Evolutionary conservation across 2,888 invertebrate species (phyloP), one percentile per base, ranked within the genome.

Genomic region (Eupsilia transversa): DNA sequence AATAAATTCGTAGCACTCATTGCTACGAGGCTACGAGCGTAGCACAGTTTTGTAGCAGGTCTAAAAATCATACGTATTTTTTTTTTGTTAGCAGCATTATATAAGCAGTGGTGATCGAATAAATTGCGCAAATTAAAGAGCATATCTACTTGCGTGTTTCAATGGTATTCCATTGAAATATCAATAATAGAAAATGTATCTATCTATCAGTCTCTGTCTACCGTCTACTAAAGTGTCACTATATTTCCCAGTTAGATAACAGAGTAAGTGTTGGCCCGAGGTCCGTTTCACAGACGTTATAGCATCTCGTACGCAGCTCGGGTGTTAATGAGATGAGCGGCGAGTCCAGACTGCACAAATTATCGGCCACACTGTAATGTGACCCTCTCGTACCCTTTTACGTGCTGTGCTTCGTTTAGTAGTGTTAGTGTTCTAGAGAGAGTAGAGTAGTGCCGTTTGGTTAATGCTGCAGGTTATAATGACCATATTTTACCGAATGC

Each of bases 321-420:
- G 72, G 91, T 91, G 92, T 87, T 94, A 94, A 94, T 91, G 86
- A 92, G 90, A 90, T 89, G 89, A 92, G 88, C 88, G 91, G 88
- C 87, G 84, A 82, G 85, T 81, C 87, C 83, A 78, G 90, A 89
- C 92, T 90, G 92, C 92, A 92, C 92, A 92, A 94, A 94, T 94
- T 94, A 94, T 93, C 94, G 87, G 90, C 87, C 91, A 78, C 85
- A 80, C 86, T 89, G 91, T 93, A 93, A 93, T 91, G 89, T 93
- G 93, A 93, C 94, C 93, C 93, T 92, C 91, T 88, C 72, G 85
- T 92, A 91, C 91, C 92, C 92, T 93, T 93, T 92, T 91, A 90
- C 79, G 89, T 85, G 82, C 74, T 81, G 72, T 90, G 94, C 91
- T 86, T 84, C 90, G 90, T 94, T 94, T 89, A 88, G 72, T 89